phyloP scores from a whole-genome alignment of 2,113 vertebrate species.

The Vanacampus margaritifer region DNA sequence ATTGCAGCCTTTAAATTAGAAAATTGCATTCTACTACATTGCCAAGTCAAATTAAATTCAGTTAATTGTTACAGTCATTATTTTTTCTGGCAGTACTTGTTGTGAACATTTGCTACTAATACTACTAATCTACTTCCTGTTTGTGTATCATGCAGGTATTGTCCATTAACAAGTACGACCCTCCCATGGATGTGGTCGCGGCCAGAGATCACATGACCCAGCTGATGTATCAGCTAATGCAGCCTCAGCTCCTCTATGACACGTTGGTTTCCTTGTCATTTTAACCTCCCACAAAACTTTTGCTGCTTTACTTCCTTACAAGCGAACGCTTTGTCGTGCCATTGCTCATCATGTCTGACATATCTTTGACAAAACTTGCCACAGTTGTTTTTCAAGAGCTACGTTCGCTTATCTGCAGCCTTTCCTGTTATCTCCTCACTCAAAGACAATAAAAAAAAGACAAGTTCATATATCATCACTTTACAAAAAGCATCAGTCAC shows the following conservation, averaged over 20 bases:
- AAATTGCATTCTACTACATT: no score
- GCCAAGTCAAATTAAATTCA: no score
- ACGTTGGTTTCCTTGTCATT: slow-evolving; percentile 70
- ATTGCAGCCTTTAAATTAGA: no score
- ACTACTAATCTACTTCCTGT: not conserved
- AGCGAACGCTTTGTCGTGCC: not conserved
- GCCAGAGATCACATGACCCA: slow-evolving; percentile 83
- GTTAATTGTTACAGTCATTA: no score
- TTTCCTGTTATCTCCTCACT: slow-evolving; percentile 26
- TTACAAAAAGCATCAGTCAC: slow-evolving; percentile 41
- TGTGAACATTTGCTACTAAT: not conserved
- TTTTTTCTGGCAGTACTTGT: not conserved
- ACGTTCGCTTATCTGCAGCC: slow-evolving; percentile 2
- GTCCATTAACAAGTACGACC: slow-evolving; percentile 81
- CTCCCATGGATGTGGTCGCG: slow-evolving; percentile 84
- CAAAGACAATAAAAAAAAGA: slow-evolving; percentile 25
- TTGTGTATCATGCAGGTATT: slow-evolving; percentile 70
- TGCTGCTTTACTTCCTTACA: not conserved
- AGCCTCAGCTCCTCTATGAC: slow-evolving; percentile 83
- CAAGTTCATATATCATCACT: slow-evolving; percentile 35
- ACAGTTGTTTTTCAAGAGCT: slow-evolving; percentile 12
- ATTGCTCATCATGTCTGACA: not conserved
- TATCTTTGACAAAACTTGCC: slow-evolving; percentile 5
- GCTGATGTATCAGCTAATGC: slow-evolving; percentile 71
- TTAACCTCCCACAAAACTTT: not conserved